A percentile compares a stretch with the other conserved stretches of the same genome.
phyloP scores from a whole-genome alignment of 2,888 invertebrate species.

The Heliconius cydno region DNA sequence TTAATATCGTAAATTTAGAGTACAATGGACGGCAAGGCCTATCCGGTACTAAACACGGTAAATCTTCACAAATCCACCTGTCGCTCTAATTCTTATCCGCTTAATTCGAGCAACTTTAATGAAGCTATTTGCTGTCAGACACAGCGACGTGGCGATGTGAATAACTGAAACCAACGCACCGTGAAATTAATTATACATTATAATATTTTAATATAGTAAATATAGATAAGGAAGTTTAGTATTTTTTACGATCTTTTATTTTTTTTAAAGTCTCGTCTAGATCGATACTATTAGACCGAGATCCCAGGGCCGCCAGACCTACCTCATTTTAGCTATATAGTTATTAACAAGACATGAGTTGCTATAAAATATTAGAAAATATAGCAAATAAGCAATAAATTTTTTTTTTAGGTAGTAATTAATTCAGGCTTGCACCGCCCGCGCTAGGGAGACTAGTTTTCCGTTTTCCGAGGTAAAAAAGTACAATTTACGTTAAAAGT shows the following conservation, averaged over 20 bases:
- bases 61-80: conserved; percentile 49
- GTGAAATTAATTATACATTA: conserved; percentile 14
- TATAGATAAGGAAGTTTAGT: background rate
- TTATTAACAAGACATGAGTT: background rate
- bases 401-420: conserved; percentile 5
- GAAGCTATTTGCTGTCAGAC: conserved; percentile 46
- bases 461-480: conserved; percentile 32
- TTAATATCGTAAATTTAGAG: conserved; percentile 40
- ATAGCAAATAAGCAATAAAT: background rate
- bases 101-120: conserved; percentile 45
- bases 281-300: background rate
- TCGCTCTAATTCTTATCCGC: conserved; percentile 48
- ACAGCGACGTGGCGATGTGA: conserved; percentile 21
- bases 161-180: conserved; percentile 23
- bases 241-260: background rate
- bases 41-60: conserved; percentile 43
- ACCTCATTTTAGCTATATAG: background rate
- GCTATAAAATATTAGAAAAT: background rate
- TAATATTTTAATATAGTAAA: background rate
- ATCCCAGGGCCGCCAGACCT: no score
- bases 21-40: conserved; percentile 41
- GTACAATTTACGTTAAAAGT: conserved; percentile 41
- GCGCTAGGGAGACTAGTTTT: conserved; percentile 19
- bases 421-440: background rate
- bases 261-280: no score